Base-by-base conservation (phyloP, 92 coral and sea anemone genomes). In the Epizoanthus rinbou region DNA sequence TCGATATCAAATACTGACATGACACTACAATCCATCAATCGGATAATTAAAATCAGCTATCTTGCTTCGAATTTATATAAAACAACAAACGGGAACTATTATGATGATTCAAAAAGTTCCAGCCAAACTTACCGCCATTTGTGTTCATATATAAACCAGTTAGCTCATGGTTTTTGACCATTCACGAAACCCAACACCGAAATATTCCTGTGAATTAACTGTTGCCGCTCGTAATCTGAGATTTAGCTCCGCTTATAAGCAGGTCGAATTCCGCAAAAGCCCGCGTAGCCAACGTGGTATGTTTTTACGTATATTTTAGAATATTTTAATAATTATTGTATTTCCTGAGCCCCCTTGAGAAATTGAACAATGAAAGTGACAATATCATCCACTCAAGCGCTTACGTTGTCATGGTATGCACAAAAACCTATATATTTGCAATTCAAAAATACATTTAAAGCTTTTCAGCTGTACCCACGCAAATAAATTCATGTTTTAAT, bases 111-210 rank as follows among this genome's bases (percentile, higher is more conserved):
- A 22, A 47, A n/a, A n/a, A 5, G 10, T 53, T 62, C 17, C 52
- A 19, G 24, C 8, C n/a, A 23, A 78, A 78, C 82, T 78, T 78
- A 78, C 82, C 82, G 39, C 76, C 31, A 75, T 76, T 41, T 50
- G 25, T 22, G 17, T 78, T 43, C 70, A 3, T 19, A 14, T 14
- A 52, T 63, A 45, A 62, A 78, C 63, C 41, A 57, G 82, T 57
- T 60, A 39, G 28, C 43, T 33, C 72, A 67, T 67, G 22, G 17
- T 13, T 23, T 64, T 28, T 21, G 45, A 78, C 60, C 82, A 71
- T 78, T 76, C 25, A 58, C 13, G 82, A 78, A 78, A 78, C 56
- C 66, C 22, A 59, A 78, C 63, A 78, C 82, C n/a, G 25, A 28
- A 28, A 28, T 28, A 28, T 28, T 28, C 31, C 31, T 28, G 31